These are phyloP conservation scores for Amiota mariae DNA, from an alignment of 2,888 invertebrate species.

Conservation along the genomic window DNA sequence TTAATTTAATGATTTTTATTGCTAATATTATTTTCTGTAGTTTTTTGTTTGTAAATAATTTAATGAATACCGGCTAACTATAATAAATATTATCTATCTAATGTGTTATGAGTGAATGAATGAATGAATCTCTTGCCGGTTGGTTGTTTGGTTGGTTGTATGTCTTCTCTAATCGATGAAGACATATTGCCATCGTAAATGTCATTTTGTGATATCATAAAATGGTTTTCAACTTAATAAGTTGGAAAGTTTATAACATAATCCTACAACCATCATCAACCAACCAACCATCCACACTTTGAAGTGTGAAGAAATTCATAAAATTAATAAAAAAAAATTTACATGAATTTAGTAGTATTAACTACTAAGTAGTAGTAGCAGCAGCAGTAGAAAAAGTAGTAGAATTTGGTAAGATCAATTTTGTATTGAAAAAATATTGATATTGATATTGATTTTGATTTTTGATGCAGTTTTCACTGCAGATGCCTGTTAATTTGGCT, in stretches of 20 bases:
- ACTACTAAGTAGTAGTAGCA: background rate
- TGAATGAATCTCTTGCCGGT: background rate
- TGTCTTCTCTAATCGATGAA: background rate
- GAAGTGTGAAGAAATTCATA: conserved; percentile 16
- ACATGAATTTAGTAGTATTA: conserved; percentile 5
- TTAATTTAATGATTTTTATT: background rate
- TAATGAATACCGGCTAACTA: conserved; percentile 6
- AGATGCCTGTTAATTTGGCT: conserved; percentile 35
- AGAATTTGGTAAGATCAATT: background rate
- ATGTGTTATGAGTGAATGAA: background rate
- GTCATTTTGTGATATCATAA: conserved; percentile 19
- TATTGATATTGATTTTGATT: conserved; percentile 10
- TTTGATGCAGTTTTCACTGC: conserved; percentile 34
- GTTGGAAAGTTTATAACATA: conserved; percentile 19
- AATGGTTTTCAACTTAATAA: conserved; percentile 18
- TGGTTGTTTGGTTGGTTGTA: too few relatives aligned
- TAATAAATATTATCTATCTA: background rate
- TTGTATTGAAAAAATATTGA: too few relatives aligned
- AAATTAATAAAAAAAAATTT: conserved; percentile 22
- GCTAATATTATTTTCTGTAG: background rate
- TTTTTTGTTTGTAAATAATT: conserved; percentile 2
- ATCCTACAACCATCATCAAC: background rate
- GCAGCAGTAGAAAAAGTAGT: background rate
- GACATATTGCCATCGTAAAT: conserved; percentile 22
- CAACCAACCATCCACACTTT: background rate